Base-by-base conservation (phyloP, 1,140 invertebrate species). In the Chymomyza costata region DNA sequence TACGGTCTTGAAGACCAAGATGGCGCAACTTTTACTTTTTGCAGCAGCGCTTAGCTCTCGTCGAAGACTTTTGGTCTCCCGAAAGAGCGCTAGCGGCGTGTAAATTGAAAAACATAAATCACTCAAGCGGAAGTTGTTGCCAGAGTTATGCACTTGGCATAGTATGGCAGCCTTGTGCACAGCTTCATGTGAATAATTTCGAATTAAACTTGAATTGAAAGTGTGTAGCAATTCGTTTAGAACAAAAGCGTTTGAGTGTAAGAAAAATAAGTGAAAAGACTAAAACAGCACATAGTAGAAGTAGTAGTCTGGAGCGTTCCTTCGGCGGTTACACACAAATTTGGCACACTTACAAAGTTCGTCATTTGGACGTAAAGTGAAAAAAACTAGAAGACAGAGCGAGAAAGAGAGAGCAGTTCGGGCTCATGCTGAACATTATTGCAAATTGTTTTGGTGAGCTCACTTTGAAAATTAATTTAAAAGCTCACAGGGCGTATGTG, bases 51-150 rank as follows among this genome's bases (percentile, higher is more conserved):
- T 50, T 49, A n/a, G n/a, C n/a, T n/a, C n/a, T n/a, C n/a, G n/a
- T n/a, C n/a, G n/a, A n/a, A n/a, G n/a, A n/a, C n/a, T n/a, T n/a
- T n/a, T n/a, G n/a, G n/a, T n/a, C n/a, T n/a, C n/a, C 11, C 19
- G 21, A 25, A 41, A 21, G 45, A 49, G 28, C 43, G 40, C 52
- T 50, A 49, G 40, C 46, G 45, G 32, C 39, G 52, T 64, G 61
- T 52, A 73, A 78, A 80, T 73, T 78, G 73, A 65, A 80, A 80
- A 80, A 56, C 73, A 80, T 80, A 80, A 80, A 80, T 80, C 73
- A 80, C 67, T 80, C 73, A 80, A 62, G 73, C 68, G 61, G 64
- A 80, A 80, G 73, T 73, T 64, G 63, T 56, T 63, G 61, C 62
- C 44, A 46, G 35, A n/a, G n/a, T n/a, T n/a, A n/a, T 56, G 31